Evolutionary conservation across 2,797 vertebrate species (phyloP).

Genomic region (Pangasius djambal): DNA sequence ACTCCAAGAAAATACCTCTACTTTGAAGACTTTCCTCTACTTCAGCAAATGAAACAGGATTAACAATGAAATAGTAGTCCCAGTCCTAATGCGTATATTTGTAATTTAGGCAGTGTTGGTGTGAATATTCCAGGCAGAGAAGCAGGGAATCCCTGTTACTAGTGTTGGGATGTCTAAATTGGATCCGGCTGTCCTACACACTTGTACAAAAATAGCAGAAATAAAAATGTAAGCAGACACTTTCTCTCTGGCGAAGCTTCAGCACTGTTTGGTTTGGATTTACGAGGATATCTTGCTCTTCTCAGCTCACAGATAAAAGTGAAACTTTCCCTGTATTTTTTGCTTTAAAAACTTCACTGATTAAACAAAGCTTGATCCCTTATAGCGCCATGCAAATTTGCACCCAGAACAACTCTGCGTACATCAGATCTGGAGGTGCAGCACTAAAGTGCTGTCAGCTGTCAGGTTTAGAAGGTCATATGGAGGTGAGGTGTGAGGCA

Average conservation of each 20-base stretch:
- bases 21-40: neutral
- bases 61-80: neutral
- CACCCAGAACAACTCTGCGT: slow-evolving; percentile 61
- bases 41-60: slow-evolving; percentile 2
- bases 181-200: slow-evolving; percentile 50
- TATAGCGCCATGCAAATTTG: slow-evolving; percentile 58
- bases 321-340: slow-evolving; percentile 29
- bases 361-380: slow-evolving; percentile 70
- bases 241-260: slow-evolving; percentile 44
- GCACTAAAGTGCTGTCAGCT: slow-evolving; percentile 17
- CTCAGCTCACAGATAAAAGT: slow-evolving; percentile 46
- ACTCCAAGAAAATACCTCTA: neutral
- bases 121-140: slow-evolving; percentile 17
- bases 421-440: slow-evolving; percentile 50
- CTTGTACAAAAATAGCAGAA: slow-evolving; percentile 49
- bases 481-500: neutral
- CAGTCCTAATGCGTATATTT: neutral
- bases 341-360: slow-evolving; percentile 66
- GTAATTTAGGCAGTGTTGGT: neutral
- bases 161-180: slow-evolving; percentile 11
- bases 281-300: slow-evolving; percentile 46
- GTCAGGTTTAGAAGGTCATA: slow-evolving; percentile 6
- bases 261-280: slow-evolving; percentile 59
- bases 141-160: slow-evolving; percentile 35
- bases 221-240: slow-evolving; percentile 64